Base-by-base conservation (phyloP, 2,113 vertebrate genomes). In the Crotalus horridus region DNA sequence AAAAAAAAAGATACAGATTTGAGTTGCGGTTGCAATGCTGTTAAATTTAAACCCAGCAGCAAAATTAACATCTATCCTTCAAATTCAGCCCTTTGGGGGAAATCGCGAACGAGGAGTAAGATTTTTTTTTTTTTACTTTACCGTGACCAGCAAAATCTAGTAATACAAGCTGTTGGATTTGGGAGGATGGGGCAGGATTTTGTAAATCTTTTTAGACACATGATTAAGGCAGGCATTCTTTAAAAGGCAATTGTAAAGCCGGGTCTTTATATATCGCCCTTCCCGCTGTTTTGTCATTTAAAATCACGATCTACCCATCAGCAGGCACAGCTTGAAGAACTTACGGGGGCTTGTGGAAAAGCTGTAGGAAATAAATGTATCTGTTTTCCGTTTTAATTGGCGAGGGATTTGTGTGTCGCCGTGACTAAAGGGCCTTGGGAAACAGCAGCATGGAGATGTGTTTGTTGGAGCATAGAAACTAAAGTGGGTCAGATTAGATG, bases 231-330 rank as follows among this genome's bases (percentile, higher is more conserved):
- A 94, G 59, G 5, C 69, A 95, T 96, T 92, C 69, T 94, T 96
- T 92, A 95, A 69, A 94, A 91, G 53, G 90, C 94, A 93, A 87
- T 90, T 93, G 92, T 61, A 91, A 95, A 89, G 91, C 90, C 87
- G 87, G 85, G 53, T 92, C 94, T 43, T 94, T 93, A 94, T 94
- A 93, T 81, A 53, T 56, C 69, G 2, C 87, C 48, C 93, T 94
- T 94, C 95, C 92, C 93, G 94, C 95, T 81, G 90, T 90, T 95
- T 95, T 95, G 91, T 96, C 81, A 94, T 96, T 95, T 94, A 85
- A 94, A 94, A 96, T 94, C 95, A 94, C 89, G 48, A 69, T 54
- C 58, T 86, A 33, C 56, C 93, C 96, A 92, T 94, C 93, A 94
- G 91, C 93, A 95, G 59, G n/a, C 91, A 86, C 51, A 93, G 95